Evolutionary conservation across 2,888 invertebrate species (phyloP), one percentile per base, ranked within the genome.

Genomic region (Poecilus cupreus): DNA sequence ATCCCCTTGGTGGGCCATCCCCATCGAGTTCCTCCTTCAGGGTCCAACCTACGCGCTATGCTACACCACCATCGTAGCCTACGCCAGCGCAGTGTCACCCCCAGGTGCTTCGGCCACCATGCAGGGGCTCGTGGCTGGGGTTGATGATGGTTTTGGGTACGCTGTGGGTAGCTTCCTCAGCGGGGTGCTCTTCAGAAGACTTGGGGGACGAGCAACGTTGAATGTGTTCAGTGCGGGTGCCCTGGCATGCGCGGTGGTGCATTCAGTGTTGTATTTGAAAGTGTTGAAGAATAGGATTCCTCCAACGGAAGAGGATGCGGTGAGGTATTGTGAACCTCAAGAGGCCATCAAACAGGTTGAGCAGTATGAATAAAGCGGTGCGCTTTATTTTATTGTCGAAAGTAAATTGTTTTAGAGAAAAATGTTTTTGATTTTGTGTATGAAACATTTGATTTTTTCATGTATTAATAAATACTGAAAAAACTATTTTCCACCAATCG

Each of bases 11-110:
- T 95, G 94, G 90, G 91, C 96, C 0, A 91, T 97, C 0, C 92
- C 93, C 0, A 92, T 97, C 2, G 97, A 97, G 90, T 90, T 94
- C 0, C 88, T 96, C 76, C 93, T 96, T 91, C 96, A 96, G 88
- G 97, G 97, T 0, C 94, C 97, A 0, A 95, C 96, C 0, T 97
- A 97, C 88, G 97, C 97, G 0, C 89, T 97, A 0, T 95, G 95
- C 85, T 97, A 97, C 87, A 93, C 96, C 0, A 94, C 94, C 0
- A 95, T 96, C 82, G 96, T 96, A 16, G 91, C 92, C 0, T 92
- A 91, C 82, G 92, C 92, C 0, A 91, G 91, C 83, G 89, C 88
- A 2, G 87, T 92, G 43, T 89, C 92, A 3, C 91, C 92, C 1
- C 87, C 88, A 13, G 89, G 81, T 22, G 43, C 24, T 81, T 94